Base-by-base conservation (phyloP, 2,797 vertebrate species). In the Synaphobranchus kaupii region DNA sequence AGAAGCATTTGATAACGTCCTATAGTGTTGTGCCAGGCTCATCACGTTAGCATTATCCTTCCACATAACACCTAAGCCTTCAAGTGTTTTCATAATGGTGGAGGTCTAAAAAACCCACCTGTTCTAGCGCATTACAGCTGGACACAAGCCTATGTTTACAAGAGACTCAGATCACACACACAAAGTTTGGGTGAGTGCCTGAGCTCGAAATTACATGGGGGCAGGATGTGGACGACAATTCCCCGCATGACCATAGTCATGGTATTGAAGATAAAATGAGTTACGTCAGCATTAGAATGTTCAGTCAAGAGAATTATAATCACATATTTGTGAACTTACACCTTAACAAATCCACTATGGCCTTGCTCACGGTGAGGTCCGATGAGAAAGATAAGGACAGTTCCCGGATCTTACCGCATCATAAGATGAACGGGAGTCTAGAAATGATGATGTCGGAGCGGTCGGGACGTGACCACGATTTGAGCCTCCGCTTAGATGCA, bases 131-230 rank as follows among this genome's bases (percentile, higher is more conserved):
- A n/a, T 28, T 4, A 48, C 34, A 28, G 50, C 39, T 28, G 86
- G 44, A 50, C 6, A 17, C 31, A 31, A 7, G 15, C 4, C 58
- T 22, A 50, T 44, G 17, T n/a, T 80, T 20, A 68, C 25, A 31
- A 34, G 71, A 76, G 31, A 4, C 31, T 39, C 31, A 20, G 71
- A 47, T 80, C 39, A 48, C 76, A 47, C 28, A 39, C 17, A n/a
- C 52, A 54, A 12, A 78, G 17, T 88, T 88, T 89, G 88, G 73
- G 85, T 88, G 90, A 91, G 88, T 89, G 83, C 80, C n/a, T 28
- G 52, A 0, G 20, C 13, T 44, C 88, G 73, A n/a, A 86, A 90
- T 12, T 86, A 93, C 85, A 90, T 90, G 88, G 92, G 88, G 89
- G 85, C 39, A 89, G 84, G 71, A 76, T 56, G 84, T 88, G 63